Percentiles rank a stretch among this genome's conserved stretches.
These are phyloP conservation scores for Lasiommata megera DNA, from an alignment of 2,888 invertebrate species.

Conservation along the genomic window DNA sequence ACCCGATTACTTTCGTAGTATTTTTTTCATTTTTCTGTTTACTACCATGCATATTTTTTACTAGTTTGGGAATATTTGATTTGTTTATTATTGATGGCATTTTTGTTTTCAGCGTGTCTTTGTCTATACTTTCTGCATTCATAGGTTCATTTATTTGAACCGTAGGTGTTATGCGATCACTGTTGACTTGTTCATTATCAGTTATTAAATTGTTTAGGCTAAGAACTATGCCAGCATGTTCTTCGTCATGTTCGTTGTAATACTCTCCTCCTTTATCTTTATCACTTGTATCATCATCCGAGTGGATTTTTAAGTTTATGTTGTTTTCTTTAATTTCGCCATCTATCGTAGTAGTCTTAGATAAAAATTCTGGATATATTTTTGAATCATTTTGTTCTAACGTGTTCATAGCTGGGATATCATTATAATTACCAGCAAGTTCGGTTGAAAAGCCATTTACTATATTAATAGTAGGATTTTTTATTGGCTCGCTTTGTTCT, in stretches of 20 bases:
- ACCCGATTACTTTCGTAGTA: conserved; percentile 55
- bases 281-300: not conserved
- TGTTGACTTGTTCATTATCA: not conserved
- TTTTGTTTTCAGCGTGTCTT: conserved; percentile 11
- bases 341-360: not conserved
- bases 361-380: not conserved
- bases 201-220: not conserved
- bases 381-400: not conserved
- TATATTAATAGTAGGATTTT: not conserved
- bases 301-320: not conserved
- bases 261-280: not conserved
- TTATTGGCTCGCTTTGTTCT: not conserved
- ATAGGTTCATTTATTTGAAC: not conserved
- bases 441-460: conserved; percentile 1
- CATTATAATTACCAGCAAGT: not conserved
- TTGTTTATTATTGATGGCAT: conserved; percentile 36
- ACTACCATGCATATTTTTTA: conserved; percentile 51
- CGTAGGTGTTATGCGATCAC: not conserved
- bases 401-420: not conserved
- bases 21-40: conserved; percentile 62
- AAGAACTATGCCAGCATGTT: not conserved
- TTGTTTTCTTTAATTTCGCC: conserved; percentile 1
- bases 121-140: conserved; percentile 9
- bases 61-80: conserved; percentile 70
- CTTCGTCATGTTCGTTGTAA: not conserved